Base-by-base conservation (phyloP, 2,113 vertebrate species). In the Rattus rattus region DNA sequence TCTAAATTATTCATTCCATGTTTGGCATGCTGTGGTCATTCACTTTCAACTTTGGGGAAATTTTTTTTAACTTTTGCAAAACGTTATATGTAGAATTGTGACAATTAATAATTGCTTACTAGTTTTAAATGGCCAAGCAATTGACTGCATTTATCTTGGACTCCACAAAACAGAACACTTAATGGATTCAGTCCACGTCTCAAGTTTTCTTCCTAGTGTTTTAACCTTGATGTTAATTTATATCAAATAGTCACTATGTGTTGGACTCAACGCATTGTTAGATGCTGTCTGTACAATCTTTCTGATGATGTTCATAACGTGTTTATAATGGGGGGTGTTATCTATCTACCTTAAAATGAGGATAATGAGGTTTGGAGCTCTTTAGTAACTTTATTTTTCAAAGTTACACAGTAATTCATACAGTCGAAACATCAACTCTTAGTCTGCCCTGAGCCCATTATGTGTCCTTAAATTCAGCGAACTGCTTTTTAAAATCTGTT, bases 51-150 rank as follows among this genome's bases (percentile, higher is more conserved):
- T 84, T 5, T 54, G 54, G 77, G 52, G 36, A 0, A 87, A 7
- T 13, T 76, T 87, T 93, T 88, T 33, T 86, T 28, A 43, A 67
- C 30, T 96, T 77, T 83, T 88, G 52, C 85, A 91, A 73, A 91
- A 93, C 76, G 26, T 28, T 70, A 0, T 91, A 70, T 88, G 33
- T 93, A 79, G n/a, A 91, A 94, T 75, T 86, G 75, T 36, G 22
- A 39, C 39, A 43, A 54, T 85, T 72, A 84, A 70, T 92, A 96
- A 70, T 80, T 92, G 17, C 49, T 92, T 96, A 92, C 28, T 86
- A 80, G 56, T 86, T 95, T 93, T n/a, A 59, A 70, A 86, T 92
- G 24, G 26, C 36, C 39, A 90, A 14, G 76, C 10, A 22, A 19
- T 96, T 61, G 13, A 1, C 72, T 88, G 67, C 69, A 88, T 93